phyloP scores from a whole-genome alignment of 2,797 vertebrate species.

The Melanotaenia nigrans region DNA sequence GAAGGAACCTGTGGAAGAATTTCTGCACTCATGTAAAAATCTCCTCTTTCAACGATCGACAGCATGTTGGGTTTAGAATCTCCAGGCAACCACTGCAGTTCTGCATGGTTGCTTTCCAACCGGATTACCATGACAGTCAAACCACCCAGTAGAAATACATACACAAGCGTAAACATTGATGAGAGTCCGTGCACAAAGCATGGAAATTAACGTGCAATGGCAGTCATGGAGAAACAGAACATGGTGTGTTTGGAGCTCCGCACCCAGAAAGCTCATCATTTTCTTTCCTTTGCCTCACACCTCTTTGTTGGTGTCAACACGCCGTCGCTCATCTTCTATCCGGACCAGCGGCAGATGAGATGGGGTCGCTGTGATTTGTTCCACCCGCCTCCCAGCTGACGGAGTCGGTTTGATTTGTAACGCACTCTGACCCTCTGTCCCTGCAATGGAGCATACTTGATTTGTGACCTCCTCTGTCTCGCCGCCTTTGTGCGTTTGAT shows the following conservation, averaged over 20 bases:
- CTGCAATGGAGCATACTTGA: conserved; percentile 50
- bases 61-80: conserved; percentile 46
- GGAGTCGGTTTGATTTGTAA: conserved; percentile 65
- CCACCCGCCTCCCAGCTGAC: conserved; percentile 29
- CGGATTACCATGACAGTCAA: conserved; percentile 49
- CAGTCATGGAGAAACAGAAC: conserved; percentile 14
- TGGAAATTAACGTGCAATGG: conserved; percentile 9
- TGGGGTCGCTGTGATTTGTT: conserved; percentile 72
- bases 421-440: conserved; percentile 53
- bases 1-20: conserved; percentile 17
- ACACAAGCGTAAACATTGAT: conserved; percentile 10
- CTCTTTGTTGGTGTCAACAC: too few species aligned
- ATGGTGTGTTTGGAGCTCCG: not conserved
- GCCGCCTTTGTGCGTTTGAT: conserved; percentile 48
- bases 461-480: conserved; percentile 51
- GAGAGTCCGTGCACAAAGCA: not conserved
- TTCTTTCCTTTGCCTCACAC: too few species aligned
- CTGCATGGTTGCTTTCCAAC: conserved; percentile 46
- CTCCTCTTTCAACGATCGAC: conserved; percentile 34
- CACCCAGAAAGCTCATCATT: conserved; percentile 5
- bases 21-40: conserved; percentile 31
- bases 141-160: conserved; percentile 1
- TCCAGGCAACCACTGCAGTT: conserved; percentile 47
- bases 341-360: conserved; percentile 64
- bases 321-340: conserved; percentile 44